Conservation (phyloP, 2,888 invertebrate species). For the Pristionchus arcanus region DNA sequence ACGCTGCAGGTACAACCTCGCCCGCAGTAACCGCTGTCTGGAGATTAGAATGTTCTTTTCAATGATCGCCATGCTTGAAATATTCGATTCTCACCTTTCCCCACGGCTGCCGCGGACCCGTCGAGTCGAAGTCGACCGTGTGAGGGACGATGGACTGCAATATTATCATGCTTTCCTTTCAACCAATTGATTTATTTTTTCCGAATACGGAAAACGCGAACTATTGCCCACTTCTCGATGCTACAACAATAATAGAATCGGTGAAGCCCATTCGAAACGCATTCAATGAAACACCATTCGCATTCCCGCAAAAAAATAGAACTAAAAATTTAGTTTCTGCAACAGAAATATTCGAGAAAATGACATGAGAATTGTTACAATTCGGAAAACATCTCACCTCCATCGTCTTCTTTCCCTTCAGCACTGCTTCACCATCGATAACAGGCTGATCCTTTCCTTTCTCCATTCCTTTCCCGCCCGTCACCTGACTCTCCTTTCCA, state of each 20-base stretch:
- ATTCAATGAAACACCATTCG: not conserved
- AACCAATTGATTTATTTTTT: not conserved
- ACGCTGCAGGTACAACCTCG: too few species aligned
- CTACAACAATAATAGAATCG: not conserved
- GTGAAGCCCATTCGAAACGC: not conserved
- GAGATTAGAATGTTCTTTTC: too few species aligned
- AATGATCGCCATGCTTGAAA: too few species aligned
- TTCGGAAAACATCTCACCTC: not conserved
- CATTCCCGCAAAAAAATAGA: too few species aligned
- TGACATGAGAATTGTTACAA: too few species aligned
- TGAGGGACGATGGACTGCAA: not conserved
- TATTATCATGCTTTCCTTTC: not conserved
- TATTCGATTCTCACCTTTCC: slow-evolving; percentile 20
- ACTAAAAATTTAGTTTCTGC: too few species aligned
- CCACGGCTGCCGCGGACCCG: slow-evolving; percentile 16
- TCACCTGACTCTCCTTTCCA: not conserved
- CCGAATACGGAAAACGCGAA: fast-evolving
- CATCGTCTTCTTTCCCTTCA: not conserved
- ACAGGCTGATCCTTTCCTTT: not conserved
- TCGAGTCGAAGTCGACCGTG: slow-evolving; percentile 37
- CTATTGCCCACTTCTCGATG: not conserved
- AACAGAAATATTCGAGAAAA: too few species aligned
- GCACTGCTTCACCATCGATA: not conserved
- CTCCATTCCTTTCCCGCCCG: not conserved
- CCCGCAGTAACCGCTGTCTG: too few species aligned